Percentiles rank a stretch among this genome's conserved stretches.
Evolutionary conservation across 1,140 invertebrate genomes (phyloP).

Genomic region (Brachionus manjavacas): DNA sequence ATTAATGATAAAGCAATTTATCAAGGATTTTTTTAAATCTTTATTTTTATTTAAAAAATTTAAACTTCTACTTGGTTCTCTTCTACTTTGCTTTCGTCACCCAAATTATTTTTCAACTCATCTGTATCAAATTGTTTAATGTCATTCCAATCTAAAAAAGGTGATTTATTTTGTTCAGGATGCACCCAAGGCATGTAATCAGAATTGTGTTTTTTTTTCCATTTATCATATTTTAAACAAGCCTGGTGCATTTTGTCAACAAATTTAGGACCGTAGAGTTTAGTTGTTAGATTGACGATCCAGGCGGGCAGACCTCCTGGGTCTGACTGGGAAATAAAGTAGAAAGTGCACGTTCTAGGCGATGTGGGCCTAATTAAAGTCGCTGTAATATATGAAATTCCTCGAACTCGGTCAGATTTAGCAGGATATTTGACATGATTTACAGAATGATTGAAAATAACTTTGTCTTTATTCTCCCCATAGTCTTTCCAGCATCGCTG

Average conservation of each 20-base stretch:
- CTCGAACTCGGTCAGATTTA: constrained; percentile 71
- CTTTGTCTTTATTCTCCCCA: constrained; percentile 69
- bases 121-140: background rate
- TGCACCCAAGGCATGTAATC: constrained; percentile 76
- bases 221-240: constrained; percentile 68
- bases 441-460: constrained; percentile 83
- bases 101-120: background rate
- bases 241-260: constrained; percentile 66
- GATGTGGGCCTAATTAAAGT: constrained; percentile 60
- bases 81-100: background rate
- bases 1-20: no score
- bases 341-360: constrained; percentile 66
- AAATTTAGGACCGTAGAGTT: constrained; percentile 74
- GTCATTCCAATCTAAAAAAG: constrained; percentile 10
- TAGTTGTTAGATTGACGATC: constrained; percentile 80
- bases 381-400: constrained; percentile 67
- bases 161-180: constrained; percentile 55
- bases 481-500: constrained; percentile 79
- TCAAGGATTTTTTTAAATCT: background rate
- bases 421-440: constrained; percentile 65
- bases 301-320: constrained; percentile 79
- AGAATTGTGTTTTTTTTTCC: constrained; percentile 73
- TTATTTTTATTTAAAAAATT: background rate
- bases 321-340: constrained; percentile 79
- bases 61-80: background rate